phyloP scores from a whole-genome alignment of 1,140 invertebrate species.

The Drosophila ficusphila region DNA sequence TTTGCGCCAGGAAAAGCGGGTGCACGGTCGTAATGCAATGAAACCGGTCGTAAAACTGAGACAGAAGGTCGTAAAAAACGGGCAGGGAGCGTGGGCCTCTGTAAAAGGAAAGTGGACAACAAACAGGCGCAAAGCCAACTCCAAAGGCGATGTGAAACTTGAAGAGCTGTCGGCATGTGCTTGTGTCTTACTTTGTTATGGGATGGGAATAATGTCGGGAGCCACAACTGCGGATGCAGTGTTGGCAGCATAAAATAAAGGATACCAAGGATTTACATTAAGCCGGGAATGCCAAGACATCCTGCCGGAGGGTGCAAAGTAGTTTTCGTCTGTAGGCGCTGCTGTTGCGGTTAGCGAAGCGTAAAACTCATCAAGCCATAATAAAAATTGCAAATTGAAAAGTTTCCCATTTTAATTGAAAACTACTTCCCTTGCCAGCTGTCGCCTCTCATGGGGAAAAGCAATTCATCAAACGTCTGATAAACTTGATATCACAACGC shows the following conservation, averaged over 20 bases:
- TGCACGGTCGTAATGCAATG: background rate
- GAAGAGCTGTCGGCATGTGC: background rate
- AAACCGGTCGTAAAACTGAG: slow-evolving; percentile 9
- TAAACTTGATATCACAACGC: slow-evolving; percentile 15
- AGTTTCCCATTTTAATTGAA: slow-evolving; percentile 16
- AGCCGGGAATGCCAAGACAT: slow-evolving; percentile 8
- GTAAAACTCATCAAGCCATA: slow-evolving; percentile 28
- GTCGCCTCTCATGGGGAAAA: slow-evolving; percentile 10
- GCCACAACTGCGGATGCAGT: background rate
- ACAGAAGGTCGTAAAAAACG: slow-evolving; percentile 12
- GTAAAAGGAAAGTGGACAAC: background rate
- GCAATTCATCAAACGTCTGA: slow-evolving; percentile 27
- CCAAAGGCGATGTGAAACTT: slow-evolving; percentile 15
- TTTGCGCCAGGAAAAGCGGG: too few species aligned
- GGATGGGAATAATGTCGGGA: background rate
- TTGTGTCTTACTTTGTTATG: background rate
- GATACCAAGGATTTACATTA: slow-evolving; percentile 38
- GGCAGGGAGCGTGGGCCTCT: background rate
- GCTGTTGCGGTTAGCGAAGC: slow-evolving; percentile 11
- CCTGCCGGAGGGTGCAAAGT: slow-evolving; percentile 9
- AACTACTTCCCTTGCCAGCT: slow-evolving; percentile 19
- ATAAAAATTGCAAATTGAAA: slow-evolving; percentile 17
- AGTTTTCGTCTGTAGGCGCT: slow-evolving; percentile 21
- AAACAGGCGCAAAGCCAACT: background rate
- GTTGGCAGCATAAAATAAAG: slow-evolving; percentile 25